Evolutionary conservation across 2,113 vertebrate genomes (phyloP).

Genomic region (Chlorocebus sabaeus): DNA sequence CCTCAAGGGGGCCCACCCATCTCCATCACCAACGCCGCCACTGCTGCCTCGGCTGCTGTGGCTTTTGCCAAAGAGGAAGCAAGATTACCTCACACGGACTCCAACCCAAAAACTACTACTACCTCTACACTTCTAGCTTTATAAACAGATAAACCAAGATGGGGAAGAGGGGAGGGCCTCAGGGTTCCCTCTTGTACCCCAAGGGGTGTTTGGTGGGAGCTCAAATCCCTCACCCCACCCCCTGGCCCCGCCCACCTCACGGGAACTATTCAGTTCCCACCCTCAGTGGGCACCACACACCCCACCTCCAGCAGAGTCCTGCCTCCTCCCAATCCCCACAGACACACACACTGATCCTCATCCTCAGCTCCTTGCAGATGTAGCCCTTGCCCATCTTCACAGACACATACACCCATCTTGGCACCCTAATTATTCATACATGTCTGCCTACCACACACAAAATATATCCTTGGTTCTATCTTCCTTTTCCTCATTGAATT

Average conservation of each 20-base stretch:
- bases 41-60: constrained; percentile 76
- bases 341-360: neutral
- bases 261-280: constrained; percentile 51
- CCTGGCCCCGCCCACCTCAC: constrained; percentile 46
- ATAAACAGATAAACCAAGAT: constrained; percentile 79
- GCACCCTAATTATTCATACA: neutral
- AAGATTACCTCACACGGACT: constrained; percentile 85
- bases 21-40: constrained; percentile 67
- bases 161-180: neutral
- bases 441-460: neutral
- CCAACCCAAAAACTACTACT: constrained; percentile 84
- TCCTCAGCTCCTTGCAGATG: neutral
- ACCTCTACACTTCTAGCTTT: constrained; percentile 86
- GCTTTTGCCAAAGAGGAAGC: constrained; percentile 86
- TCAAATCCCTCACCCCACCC: constrained; percentile 47
- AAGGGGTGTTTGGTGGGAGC: constrained; percentile 38
- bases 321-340: constrained; percentile 41
- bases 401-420: neutral
- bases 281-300: constrained; percentile 60
- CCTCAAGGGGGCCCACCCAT: constrained; percentile 59
- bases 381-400: neutral
- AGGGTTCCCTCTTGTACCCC: constrained; percentile 28
- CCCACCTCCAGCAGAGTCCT: constrained; percentile 69
- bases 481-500: neutral
- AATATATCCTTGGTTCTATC: neutral